Conservation (phyloP, 1,140 invertebrate genomes). For the Sogatella furcifera region DNA sequence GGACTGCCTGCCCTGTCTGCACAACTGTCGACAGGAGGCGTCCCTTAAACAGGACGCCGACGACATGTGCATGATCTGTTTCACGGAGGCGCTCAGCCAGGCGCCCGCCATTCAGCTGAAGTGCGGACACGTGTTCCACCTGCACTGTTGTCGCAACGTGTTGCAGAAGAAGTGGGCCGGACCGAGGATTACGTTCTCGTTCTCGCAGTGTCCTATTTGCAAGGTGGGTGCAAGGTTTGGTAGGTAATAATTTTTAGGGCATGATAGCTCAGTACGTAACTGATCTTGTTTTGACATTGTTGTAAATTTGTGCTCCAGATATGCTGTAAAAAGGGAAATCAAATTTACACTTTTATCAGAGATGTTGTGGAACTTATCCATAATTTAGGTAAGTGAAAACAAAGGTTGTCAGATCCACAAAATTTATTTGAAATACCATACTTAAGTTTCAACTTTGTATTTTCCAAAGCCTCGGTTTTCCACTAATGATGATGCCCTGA, state of each 20-base stretch:
- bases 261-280: no score
- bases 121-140: constrained; percentile 94
- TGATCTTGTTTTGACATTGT: no score
- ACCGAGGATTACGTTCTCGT: constrained; percentile 91
- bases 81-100: constrained; percentile 88
- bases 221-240: constrained; percentile 48
- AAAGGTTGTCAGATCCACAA: no score
- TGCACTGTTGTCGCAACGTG: constrained; percentile 81
- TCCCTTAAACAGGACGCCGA: constrained; percentile 85
- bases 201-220: constrained; percentile 93
- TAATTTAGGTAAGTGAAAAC: no score
- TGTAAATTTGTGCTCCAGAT: no score
- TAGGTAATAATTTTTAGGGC: constrained; percentile 36
- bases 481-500: no score
- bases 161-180: constrained; percentile 85
- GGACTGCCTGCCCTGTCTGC: constrained; percentile 64
- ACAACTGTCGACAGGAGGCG: constrained; percentile 36
- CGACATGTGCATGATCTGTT: constrained; percentile 99
- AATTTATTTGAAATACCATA: no score
- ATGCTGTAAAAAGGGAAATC: no score
- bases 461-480: no score
- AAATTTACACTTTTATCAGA: no score
- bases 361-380: no score
- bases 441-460: no score
- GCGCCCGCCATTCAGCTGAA: constrained; percentile 88